Conservation (phyloP, 2,888 invertebrate species). For the Orthonychiurus folsomi region DNA sequence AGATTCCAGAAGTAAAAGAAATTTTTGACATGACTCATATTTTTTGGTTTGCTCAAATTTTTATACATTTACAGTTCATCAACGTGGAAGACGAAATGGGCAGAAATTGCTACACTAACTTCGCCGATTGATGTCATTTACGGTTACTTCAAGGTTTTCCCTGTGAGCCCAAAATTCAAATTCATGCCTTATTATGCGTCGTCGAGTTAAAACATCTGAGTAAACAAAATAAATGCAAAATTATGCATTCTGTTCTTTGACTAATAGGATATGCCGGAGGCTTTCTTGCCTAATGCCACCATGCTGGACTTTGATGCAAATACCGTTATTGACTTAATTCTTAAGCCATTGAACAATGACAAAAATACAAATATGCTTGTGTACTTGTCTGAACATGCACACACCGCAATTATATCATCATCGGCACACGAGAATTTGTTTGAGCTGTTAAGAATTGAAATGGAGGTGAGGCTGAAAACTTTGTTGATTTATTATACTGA, state of each 20-base stretch:
- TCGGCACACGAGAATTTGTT: slow-evolving; percentile 29
- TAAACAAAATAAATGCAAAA: neutral
- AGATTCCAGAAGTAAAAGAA: neutral
- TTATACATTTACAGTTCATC: no score
- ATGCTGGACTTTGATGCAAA: slow-evolving; percentile 33
- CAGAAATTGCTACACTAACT: slow-evolving; percentile 31
- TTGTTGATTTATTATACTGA: no score
- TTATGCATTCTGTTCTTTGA: neutral
- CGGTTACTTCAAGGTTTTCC: slow-evolving; percentile 38
- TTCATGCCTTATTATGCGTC: neutral
- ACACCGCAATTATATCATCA: slow-evolving; percentile 23
- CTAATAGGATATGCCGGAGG: slow-evolving; percentile 34
- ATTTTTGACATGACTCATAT: no score
- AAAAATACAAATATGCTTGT: slow-evolving; percentile 31
- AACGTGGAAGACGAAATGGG: slow-evolving; percentile 36
- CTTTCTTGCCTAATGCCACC: slow-evolving; percentile 32
- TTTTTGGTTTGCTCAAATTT: no score
- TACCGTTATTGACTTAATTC: slow-evolving; percentile 31
- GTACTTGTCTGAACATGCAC: slow-evolving; percentile 33
- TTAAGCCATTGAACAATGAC: slow-evolving; percentile 35
- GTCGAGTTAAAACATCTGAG: neutral
- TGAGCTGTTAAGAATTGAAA: slow-evolving; percentile 21
- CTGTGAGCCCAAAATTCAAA: slow-evolving; percentile 20
- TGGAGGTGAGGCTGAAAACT: slow-evolving; percentile 28
- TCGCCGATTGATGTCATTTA: slow-evolving; percentile 36